Base-by-base conservation (phyloP, 1,140 invertebrate genomes). In the Lordiphosa stackelbergi region DNA sequence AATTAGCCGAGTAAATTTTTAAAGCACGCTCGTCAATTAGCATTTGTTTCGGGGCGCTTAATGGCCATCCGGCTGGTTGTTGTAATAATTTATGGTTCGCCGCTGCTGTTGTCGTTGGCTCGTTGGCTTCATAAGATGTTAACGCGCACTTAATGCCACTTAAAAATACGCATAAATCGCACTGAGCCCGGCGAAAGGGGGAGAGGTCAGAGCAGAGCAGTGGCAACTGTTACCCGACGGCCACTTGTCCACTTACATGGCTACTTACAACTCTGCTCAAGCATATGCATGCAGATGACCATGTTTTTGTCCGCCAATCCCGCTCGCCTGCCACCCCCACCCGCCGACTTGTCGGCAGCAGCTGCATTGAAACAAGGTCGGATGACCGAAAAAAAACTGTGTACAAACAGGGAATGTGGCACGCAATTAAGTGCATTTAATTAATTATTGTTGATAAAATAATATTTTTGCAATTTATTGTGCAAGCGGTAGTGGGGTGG, bases 401-500 rank as follows among this genome's bases (percentile, higher is more conserved):
- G 19, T 48, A 48, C 51, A 37, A 61, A 75, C 57, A 54, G 64
- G 40, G 56, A 78, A 54, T 78, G 72, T 56, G 69, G 72, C 77
- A 77, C 77, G 77, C 77, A 83, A 83, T 83, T 83, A 83, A 83
- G 77, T 83, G 77, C 77, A 75, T 83, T 83, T 83, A 83, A 83
- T 83, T 83, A 83, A 83, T 83, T 83, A 83, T 83, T 83, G 77
- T 83, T 83, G 77, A 83, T 83, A 83, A 83, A 83, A 83, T 83
- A 83, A 83, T 83, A 83, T 83, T 83, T 83, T 83, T 69, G 77
- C 77, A 83, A 83, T 83, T 83, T 83, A 83, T 83, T 83, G 77
- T 83, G 56, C 57, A 56, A 72, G 62, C 61, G 65, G 55, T 56
- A 59, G 58, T 36, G 52, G 66, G 54, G 34, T 5, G 46, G 51